Evolutionary conservation across 2,797 vertebrate species (phyloP).

Genomic region (Molothrus ater): DNA sequence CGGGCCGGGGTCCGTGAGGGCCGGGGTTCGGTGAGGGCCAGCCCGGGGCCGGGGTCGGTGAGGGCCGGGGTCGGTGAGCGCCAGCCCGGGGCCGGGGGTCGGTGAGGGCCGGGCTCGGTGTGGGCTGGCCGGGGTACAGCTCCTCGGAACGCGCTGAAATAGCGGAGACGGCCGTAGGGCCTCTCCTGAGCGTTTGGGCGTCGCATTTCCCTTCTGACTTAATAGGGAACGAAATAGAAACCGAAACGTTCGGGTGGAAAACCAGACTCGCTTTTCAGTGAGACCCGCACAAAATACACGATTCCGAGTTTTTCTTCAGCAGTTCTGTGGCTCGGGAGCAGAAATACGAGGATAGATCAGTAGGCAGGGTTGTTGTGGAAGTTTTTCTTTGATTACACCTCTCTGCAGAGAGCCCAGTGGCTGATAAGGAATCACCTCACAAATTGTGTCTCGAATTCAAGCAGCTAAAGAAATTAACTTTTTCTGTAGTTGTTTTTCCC

Average conservation of each 20-base stretch:
- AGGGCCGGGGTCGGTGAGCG: neutral
- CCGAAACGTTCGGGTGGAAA: fast-evolving
- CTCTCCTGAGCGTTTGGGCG: neutral
- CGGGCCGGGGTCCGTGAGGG: neutral
- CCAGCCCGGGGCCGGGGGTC: neutral
- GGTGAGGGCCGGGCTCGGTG: neutral
- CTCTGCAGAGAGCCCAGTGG: neutral
- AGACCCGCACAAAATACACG: fast-evolving
- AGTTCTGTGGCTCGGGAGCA: fast-evolving
- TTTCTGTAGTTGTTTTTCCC: neutral
- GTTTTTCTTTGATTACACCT: neutral
- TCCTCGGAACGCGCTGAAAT: neutral
- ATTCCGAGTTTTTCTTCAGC: neutral
- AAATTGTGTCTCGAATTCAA: fast-evolving
- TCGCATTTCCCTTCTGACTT: neutral
- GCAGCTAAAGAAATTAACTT: neutral
- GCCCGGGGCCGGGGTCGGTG: neutral
- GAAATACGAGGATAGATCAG: neutral
- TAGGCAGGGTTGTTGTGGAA: neutral
- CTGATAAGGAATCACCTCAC: neutral
- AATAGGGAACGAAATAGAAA: fast-evolving
- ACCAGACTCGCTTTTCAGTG: fast-evolving
- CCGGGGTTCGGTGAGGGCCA: too few species aligned
- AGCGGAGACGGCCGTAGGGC: neutral
- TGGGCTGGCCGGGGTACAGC: neutral